phyloP scores from a whole-genome alignment of 2,113 vertebrate genomes.

The Rhodinocichla rosea region DNA sequence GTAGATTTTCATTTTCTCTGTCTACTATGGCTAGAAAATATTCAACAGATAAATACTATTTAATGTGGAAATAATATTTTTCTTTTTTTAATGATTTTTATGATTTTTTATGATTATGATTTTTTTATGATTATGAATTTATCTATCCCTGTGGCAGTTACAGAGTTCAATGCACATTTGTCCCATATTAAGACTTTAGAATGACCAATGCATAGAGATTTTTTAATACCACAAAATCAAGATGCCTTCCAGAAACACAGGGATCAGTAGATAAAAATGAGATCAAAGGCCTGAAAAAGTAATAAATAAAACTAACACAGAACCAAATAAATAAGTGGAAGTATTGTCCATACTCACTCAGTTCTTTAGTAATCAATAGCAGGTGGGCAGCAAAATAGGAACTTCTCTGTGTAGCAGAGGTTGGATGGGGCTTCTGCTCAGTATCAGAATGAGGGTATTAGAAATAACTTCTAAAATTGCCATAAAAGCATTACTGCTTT shows the following conservation, averaged over 20 bases:
- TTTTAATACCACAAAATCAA: background rate
- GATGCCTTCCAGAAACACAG: background rate
- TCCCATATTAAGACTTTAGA: background rate
- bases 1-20: background rate
- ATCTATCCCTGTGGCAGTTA: background rate
- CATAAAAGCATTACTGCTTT: background rate
- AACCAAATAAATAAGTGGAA: background rate
- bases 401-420: background rate
- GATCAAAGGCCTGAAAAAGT: background rate
- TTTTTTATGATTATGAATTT: background rate
- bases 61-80: background rate
- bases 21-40: background rate
- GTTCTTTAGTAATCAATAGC: background rate
- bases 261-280: background rate
- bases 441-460: background rate
- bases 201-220: background rate
- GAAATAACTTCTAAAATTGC: background rate
- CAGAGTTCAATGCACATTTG: background rate
- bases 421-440: background rate
- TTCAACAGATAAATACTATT: background rate
- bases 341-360: background rate
- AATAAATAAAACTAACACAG: background rate
- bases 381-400: background rate
- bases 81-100: no score
- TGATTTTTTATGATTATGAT: background rate